Percentiles rank a stretch among this genome's conserved stretches.
Conservation (phyloP, 2,797 vertebrate species). For the Myotis daubentonii region DNA sequence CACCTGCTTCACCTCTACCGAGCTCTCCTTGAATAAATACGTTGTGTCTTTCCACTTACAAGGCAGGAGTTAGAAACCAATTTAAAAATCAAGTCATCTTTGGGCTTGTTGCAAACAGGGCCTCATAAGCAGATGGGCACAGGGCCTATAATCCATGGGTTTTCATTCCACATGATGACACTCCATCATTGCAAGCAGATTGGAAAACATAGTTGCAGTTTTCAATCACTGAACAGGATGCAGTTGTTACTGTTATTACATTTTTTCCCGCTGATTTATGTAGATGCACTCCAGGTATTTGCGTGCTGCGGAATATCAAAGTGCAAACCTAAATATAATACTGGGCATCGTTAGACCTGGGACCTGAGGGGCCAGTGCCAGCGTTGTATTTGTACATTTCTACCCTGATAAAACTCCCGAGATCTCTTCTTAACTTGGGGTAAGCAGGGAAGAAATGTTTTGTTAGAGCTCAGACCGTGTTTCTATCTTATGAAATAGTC, state of each 20-base stretch:
- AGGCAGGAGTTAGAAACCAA: constrained; percentile 89
- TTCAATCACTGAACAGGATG: constrained; percentile 64
- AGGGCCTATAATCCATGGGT: constrained; percentile 74
- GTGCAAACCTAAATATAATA: neutral
- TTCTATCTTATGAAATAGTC: neutral
- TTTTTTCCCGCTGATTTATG: constrained; percentile 38
- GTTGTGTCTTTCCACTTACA: constrained; percentile 86
- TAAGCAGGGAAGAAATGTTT: constrained; percentile 1
- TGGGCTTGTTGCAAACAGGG: constrained; percentile 87
- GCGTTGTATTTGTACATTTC: neutral
- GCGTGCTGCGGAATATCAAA: neutral
- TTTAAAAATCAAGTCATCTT: constrained; percentile 89
- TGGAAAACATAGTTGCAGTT: constrained; percentile 69
- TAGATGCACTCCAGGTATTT: neutral
- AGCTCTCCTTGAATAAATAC: constrained; percentile 73
- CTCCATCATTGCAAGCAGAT: constrained; percentile 43
- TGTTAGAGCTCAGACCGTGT: neutral
- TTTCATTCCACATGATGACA: constrained; percentile 62
- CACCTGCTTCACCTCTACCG: constrained; percentile 72
- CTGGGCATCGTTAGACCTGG: neutral
- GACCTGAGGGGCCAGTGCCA: neutral
- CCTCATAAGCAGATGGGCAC: constrained; percentile 87
- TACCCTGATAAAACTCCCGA: neutral
- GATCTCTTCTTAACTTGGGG: neutral
- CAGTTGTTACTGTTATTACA: constrained; percentile 54